Evolutionary conservation across 2,797 vertebrate genomes (phyloP).

Genomic region (Manis crassicaudata): DNA sequence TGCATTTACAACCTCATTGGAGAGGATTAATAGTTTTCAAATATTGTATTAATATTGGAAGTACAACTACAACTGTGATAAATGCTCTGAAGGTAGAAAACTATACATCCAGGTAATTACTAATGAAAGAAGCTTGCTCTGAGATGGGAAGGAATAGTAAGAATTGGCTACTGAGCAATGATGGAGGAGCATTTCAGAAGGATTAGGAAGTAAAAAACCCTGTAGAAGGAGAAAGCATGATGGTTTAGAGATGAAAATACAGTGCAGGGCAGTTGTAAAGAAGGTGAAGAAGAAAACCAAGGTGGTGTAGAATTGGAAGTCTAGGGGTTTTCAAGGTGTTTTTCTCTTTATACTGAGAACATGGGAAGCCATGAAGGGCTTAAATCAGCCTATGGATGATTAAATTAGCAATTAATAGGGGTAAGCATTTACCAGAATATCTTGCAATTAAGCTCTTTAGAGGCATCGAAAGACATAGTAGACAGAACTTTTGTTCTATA

Average conservation of each 20-base stretch:
- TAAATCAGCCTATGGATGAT: constrained; percentile 15
- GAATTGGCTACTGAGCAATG: neutral
- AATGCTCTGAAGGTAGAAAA: neutral
- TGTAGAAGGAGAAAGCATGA: neutral
- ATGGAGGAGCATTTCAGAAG: neutral
- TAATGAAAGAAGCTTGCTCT: neutral
- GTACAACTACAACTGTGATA: neutral
- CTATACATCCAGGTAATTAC: neutral
- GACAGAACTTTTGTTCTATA: neutral
- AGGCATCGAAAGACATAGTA: neutral
- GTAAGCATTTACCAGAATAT: neutral
- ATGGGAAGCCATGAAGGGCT: neutral
- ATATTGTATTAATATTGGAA: constrained; percentile 12
- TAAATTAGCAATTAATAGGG: neutral
- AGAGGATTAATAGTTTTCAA: constrained; percentile 8
- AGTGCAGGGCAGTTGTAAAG: neutral
- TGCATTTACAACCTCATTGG: neutral
- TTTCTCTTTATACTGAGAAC: neutral
- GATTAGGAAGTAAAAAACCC: neutral
- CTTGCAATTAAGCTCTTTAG: neutral
- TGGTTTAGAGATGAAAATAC: neutral
- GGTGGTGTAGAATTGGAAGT: neutral
- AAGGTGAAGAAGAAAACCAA: neutral
- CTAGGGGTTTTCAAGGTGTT: neutral
- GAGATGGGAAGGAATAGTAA: neutral